These are phyloP conservation scores for Crypturellus undulatus DNA, from an alignment of 2,113 vertebrate genomes.

Conservation along the genomic window DNA sequence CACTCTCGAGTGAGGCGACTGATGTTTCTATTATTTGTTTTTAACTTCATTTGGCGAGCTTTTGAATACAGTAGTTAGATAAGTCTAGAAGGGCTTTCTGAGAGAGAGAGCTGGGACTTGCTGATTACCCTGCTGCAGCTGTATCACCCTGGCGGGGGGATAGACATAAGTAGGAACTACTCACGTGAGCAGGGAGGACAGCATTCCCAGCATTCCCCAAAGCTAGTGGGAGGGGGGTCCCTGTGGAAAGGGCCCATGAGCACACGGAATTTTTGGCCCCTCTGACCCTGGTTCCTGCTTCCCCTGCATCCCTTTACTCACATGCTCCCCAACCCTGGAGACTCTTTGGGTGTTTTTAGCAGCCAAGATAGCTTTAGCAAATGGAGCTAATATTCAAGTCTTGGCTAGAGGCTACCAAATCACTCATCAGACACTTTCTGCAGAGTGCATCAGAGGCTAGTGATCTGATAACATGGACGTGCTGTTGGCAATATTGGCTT, in stretches of 20 bases:
- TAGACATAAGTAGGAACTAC: background rate
- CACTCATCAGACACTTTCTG: background rate
- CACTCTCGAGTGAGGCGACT: constrained; percentile 15
- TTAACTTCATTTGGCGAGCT: background rate
- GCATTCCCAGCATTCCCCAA: background rate
- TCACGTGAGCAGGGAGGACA: background rate
- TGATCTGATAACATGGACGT: background rate
- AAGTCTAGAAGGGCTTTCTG: background rate
- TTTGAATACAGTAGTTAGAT: background rate
- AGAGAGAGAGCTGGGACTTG: background rate
- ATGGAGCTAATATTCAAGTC: background rate
- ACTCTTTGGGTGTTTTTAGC: background rate
- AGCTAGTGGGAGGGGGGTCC: background rate
- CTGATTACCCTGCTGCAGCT: rapidly evolving
- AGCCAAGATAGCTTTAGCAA: background rate
- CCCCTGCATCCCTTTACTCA: background rate
- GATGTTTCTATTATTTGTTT: constrained; percentile 3
- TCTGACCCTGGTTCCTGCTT: rapidly evolving
- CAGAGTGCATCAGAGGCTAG: background rate
- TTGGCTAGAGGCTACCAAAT: background rate
- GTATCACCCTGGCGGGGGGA: background rate
- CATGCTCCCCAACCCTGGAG: background rate
- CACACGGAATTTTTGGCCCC: background rate
- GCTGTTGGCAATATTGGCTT: rapidly evolving
- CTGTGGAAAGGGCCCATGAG: rapidly evolving